A percentile compares a stretch with the other conserved stretches of the same genome.
Conservation (phyloP, 2,888 invertebrate genomes). For the Hypomecis punctinalis region DNA sequence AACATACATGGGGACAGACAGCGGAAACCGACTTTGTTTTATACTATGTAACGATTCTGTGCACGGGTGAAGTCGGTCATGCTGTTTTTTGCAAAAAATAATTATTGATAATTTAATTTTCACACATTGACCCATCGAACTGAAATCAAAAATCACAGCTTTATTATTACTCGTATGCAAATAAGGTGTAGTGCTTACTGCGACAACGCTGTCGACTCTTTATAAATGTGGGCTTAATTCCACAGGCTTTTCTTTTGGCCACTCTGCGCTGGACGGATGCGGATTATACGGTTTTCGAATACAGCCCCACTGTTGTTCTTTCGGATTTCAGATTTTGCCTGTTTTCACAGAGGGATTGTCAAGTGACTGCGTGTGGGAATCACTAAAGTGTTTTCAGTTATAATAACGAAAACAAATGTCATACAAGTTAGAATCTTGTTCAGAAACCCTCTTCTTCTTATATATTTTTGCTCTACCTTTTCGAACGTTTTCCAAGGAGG, state of each 20-base stretch:
- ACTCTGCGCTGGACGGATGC: constrained; percentile 31
- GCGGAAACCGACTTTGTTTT: too few species aligned
- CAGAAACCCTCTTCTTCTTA: too few species aligned
- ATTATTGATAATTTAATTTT: too few species aligned
- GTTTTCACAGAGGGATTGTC: background rate
- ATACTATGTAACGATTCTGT: too few species aligned
- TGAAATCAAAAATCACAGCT: background rate
- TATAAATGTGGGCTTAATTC: constrained; percentile 31
- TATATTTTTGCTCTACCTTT: too few species aligned
- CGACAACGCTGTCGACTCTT: constrained; percentile 36
- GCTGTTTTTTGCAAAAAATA: too few species aligned
- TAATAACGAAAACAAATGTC: background rate
- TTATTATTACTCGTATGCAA: constrained; percentile 31
- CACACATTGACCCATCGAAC: too few species aligned
- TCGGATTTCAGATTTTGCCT: background rate
- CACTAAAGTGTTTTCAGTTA: background rate
- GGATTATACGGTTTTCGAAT: constrained; percentile 21
- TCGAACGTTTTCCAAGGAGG: too few species aligned
- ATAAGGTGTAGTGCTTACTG: constrained; percentile 36
- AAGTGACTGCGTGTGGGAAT: background rate
- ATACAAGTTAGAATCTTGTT: background rate
- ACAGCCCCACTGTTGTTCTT: constrained; percentile 12
- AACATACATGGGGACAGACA: too few species aligned
- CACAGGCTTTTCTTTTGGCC: constrained; percentile 40
- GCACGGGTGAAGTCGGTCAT: too few species aligned